phyloP scores from a whole-genome alignment of 1,140 invertebrate species.

The Drosophila pectinifera region DNA sequence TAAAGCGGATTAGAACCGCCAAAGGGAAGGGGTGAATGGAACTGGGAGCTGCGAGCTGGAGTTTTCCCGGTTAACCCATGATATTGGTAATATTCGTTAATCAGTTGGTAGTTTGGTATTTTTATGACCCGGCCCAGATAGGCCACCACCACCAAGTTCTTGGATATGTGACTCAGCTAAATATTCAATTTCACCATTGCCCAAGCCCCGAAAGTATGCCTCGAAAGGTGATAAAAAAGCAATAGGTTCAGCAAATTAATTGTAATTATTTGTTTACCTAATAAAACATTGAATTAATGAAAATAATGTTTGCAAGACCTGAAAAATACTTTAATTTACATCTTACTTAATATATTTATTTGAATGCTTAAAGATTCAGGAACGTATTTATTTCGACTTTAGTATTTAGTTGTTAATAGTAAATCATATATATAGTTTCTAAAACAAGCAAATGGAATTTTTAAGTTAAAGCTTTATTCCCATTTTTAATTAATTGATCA shows the following conservation, averaged over 20 bases:
- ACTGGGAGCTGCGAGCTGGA: constrained; percentile 11
- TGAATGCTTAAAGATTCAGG: background rate
- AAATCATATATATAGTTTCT: no score
- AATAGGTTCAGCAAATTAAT: background rate
- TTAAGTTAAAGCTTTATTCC: no score
- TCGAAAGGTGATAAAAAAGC: background rate
- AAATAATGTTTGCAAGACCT: background rate
- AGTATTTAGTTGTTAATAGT: no score
- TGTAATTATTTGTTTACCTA: background rate
- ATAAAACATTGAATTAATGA: background rate
- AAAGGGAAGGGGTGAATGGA: constrained; percentile 8
- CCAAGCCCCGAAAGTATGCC: constrained; percentile 38
- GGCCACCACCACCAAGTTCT: constrained; percentile 32
- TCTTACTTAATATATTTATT: background rate
- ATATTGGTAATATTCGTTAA: constrained; percentile 49
- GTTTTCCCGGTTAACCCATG: constrained; percentile 49
- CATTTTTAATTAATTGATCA: no score
- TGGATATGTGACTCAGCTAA: constrained; percentile 36
- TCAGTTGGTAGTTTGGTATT: constrained; percentile 61
- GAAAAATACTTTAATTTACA: no score
- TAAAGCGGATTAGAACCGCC: constrained; percentile 64
- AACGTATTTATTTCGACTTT: no score
- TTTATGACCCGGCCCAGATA: constrained; percentile 53
- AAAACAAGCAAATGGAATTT: no score
- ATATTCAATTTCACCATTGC: constrained; percentile 27